A percentile compares a stretch with the other conserved stretches of the same genome.
phyloP scores from a whole-genome alignment of 2,888 invertebrate genomes.

The Erynnis tages region DNA sequence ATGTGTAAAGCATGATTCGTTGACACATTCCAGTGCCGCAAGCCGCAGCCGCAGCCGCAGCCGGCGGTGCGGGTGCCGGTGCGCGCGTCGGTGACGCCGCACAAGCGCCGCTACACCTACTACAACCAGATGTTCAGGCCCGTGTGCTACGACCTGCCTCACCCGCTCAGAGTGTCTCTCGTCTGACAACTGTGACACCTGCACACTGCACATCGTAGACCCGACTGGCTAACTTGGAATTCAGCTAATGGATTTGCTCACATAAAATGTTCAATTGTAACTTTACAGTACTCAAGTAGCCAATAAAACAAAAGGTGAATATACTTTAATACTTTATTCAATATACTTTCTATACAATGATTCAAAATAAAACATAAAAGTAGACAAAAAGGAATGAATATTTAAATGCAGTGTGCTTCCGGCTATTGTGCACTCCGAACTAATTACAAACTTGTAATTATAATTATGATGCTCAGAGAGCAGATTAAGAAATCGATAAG shows the following conservation, averaged over 20 bases:
- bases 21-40: conserved; percentile 42
- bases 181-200: conserved; percentile 47
- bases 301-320: conserved; percentile 28
- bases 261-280: too few species aligned
- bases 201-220: background rate
- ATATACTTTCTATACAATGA: conserved; percentile 45
- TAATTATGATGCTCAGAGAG: conserved; percentile 6
- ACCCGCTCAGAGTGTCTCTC: conserved; percentile 60
- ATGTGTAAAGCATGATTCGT: too few species aligned
- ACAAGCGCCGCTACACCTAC: conserved; percentile 73
- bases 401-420: conserved; percentile 52
- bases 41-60: conserved; percentile 28
- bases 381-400: conserved; percentile 59
- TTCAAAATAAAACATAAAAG: conserved; percentile 44
- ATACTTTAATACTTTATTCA: conserved; percentile 43
- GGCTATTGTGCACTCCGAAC: conserved; percentile 2
- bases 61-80: conserved; percentile 51
- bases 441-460: background rate
- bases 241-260: too few species aligned
- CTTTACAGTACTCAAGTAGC: background rate
- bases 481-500: background rate
- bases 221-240: background rate
- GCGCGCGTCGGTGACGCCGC: conserved; percentile 61
- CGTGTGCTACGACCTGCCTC: conserved; percentile 63
- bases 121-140: conserved; percentile 74